Evolutionary conservation across 2,797 vertebrate genomes (phyloP), one percentile per base, ranked within the genome.

Genomic region (Paramormyrops hopkinsi): DNA sequence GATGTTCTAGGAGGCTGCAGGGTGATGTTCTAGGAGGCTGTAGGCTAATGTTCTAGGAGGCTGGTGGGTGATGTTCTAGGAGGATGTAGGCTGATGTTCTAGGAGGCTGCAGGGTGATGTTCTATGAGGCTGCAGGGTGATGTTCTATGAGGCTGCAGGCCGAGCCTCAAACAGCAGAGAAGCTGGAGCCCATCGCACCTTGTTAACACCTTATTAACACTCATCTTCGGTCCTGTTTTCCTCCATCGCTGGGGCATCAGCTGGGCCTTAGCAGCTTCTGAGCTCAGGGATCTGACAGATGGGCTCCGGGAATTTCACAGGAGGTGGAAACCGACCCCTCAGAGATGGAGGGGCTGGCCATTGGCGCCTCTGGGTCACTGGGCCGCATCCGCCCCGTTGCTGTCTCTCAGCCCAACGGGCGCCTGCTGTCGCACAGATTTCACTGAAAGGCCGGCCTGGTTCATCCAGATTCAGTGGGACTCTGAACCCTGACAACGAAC

Each of bases 351-450:
- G 44, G 91, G 89, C 91, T 92, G 92, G 91, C 92, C 94, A 95
- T 94, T 95, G 94, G 95, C 94, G 95, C 95, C 92, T 91, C 94
- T 94, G 95, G 94, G 94, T 96, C 94, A 95, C 94, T 95, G 95
- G 94, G 91, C 95, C 92, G 91, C 95, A 95, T 95, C 94, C 95
- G 95, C 95, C 94, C 93, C 91, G 93, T 93, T 93, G 89, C 92
- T 94, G 92, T 92, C 90, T 89, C 91, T 90, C 92, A 91, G 91
- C 90, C 90, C 89, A 86, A 87, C 91, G 11, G 33, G 29, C 5
- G 11, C 69, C 69, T 33, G 53, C 92, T 91, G 92, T 44, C 59
- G 12, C 0, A 8, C 44, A 62, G 17, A 25, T 83, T 82, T 56
- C 48, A 19, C 12, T 29, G 25, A 51, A 37, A 4, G 17, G 9